These are phyloP conservation scores for Microvelia longipes DNA, from an alignment of 1,140 invertebrate genomes.

Conservation along the genomic window DNA sequence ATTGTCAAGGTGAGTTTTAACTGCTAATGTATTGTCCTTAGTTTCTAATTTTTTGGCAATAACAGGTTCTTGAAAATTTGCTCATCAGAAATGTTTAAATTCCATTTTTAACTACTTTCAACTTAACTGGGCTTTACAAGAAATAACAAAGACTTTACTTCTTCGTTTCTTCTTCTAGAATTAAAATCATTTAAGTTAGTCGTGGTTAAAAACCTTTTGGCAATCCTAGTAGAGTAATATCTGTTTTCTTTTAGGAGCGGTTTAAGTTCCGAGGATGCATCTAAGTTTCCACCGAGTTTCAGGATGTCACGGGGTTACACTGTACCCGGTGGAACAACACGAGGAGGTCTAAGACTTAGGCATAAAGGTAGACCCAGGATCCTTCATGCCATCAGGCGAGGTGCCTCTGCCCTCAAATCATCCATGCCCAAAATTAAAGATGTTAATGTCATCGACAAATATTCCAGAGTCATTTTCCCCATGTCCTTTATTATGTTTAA, in stretches of 20 bases:
- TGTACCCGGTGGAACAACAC: constrained; percentile 15
- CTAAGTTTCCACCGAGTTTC: constrained; percentile 62
- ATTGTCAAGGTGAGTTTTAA: no score
- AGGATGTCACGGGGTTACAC: constrained; percentile 43
- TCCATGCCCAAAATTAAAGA: constrained; percentile 88
- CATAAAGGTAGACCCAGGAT: constrained; percentile 39
- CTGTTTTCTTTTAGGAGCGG: background rate
- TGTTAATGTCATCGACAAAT: constrained; percentile 94
- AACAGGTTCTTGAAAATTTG: no score
- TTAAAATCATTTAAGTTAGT: no score
- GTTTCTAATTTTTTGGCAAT: no score
- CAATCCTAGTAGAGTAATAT: background rate
- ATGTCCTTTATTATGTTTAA: constrained; percentile 89
- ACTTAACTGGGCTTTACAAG: no score
- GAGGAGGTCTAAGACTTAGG: constrained; percentile 10
- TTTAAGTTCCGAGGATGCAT: constrained; percentile 33
- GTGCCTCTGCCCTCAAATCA: constrained; percentile 58
- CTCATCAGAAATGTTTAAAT: no score
- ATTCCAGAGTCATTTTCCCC: constrained; percentile 85
- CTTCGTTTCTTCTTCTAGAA: no score
- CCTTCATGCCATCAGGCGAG: constrained; percentile 56
- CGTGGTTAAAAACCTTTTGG: no score
- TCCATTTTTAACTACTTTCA: no score
- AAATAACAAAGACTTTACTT: no score
- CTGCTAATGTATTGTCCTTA: no score